A percentile compares a stretch with the other conserved stretches of the same genome.
These are phyloP conservation scores for Drosophila orosa DNA, from an alignment of 1,140 invertebrate genomes.

Conservation along the genomic window DNA sequence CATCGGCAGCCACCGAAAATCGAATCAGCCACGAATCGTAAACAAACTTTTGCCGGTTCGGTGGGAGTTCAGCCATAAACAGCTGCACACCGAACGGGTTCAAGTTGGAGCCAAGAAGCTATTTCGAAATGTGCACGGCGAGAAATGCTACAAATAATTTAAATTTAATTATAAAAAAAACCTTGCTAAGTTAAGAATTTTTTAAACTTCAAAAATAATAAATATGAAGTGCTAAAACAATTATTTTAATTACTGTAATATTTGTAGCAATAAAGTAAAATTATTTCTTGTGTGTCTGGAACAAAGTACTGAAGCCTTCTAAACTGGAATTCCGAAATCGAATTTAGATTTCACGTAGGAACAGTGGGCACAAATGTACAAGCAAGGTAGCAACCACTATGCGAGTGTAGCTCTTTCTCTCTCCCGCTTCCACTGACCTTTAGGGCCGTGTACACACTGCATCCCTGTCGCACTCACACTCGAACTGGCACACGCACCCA, in stretches of 20 bases:
- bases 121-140: slow-evolving; percentile 23
- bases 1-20: slow-evolving; percentile 26
- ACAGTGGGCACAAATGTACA: neutral
- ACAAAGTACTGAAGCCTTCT: slow-evolving; percentile 19
- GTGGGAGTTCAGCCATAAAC: slow-evolving; percentile 45
- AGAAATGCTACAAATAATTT: neutral
- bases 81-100: slow-evolving; percentile 56
- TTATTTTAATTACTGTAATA: neutral
- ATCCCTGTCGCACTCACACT: slow-evolving; percentile 51
- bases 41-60: slow-evolving; percentile 48
- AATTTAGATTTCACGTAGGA: slow-evolving; percentile 37
- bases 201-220: neutral
- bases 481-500: slow-evolving; percentile 11
- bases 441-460: slow-evolving; percentile 26
- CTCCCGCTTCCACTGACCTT: neutral
- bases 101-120: slow-evolving; percentile 37
- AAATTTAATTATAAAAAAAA: neutral
- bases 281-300: neutral
- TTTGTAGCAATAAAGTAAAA: too few relatives aligned
- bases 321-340: slow-evolving; percentile 7
- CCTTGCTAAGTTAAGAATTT: too few relatives aligned
- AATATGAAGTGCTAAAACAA: neutral
- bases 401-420: slow-evolving; percentile 2
- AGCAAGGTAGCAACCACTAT: slow-evolving; percentile 30
- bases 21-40: slow-evolving; percentile 30